Conservation (phyloP, 2,888 invertebrate genomes). For the Sinohyriopsis cumingii region DNA sequence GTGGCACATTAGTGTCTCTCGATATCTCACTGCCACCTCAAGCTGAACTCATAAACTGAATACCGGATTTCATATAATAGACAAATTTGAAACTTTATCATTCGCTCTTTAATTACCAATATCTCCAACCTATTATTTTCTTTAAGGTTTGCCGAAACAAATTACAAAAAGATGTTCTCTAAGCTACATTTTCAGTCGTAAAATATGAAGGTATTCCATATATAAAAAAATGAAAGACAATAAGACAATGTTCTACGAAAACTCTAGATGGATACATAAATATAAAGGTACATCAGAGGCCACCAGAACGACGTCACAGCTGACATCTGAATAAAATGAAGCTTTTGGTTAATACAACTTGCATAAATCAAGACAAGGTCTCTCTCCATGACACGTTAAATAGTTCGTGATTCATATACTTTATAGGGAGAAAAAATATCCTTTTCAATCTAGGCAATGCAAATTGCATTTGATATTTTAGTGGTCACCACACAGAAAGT, state of each 20-base stretch:
- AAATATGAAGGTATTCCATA: too few species aligned
- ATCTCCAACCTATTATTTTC: too few species aligned
- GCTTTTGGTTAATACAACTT: not conserved
- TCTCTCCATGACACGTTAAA: constrained; percentile 5
- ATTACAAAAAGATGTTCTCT: too few species aligned
- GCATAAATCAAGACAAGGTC: constrained; percentile 1
- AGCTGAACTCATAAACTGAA: too few species aligned
- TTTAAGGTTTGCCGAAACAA: too few species aligned
- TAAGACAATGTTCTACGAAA: not conserved
- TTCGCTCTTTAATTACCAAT: too few species aligned
- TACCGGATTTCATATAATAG: too few species aligned
- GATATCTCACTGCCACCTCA: too few species aligned
- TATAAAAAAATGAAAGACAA: too few species aligned
- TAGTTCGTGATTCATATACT: not conserved
- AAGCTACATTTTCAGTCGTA: too few species aligned
- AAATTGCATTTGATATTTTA: constrained; percentile 9
- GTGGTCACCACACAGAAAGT: not conserved
- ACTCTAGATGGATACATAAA: not conserved
- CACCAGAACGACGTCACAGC: not conserved
- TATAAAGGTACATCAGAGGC: not conserved
- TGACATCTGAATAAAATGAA: not conserved
- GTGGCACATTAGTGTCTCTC: too few species aligned
- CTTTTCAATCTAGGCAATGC: constrained; percentile 8
- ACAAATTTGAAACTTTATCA: too few species aligned
- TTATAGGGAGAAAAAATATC: not conserved